These are phyloP conservation scores for Epinotia demarniana DNA, from an alignment of 2,888 invertebrate species.

Conservation along the genomic window DNA sequence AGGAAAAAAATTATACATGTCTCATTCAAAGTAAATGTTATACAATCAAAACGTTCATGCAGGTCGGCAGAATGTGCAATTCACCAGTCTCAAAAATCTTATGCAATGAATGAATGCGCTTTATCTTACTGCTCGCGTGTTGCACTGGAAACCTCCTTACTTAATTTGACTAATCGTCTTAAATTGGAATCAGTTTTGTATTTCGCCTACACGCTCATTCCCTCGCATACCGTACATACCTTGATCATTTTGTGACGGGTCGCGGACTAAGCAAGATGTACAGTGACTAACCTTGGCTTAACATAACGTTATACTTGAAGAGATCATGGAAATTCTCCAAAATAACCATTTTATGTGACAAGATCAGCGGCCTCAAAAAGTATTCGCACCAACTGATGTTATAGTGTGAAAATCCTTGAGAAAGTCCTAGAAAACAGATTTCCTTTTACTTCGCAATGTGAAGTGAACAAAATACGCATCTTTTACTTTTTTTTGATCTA, in stretches of 20 bases:
- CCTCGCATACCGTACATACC: background rate
- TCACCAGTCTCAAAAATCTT: conserved; percentile 19
- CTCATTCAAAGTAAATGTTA: background rate
- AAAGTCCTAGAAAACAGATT: too few relatives aligned
- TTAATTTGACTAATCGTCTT: background rate
- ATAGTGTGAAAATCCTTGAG: too few relatives aligned
- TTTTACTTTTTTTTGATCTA: too few relatives aligned
- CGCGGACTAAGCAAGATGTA: too few relatives aligned
- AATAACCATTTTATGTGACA: too few relatives aligned
- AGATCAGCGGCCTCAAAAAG: too few relatives aligned
- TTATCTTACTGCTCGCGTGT: background rate
- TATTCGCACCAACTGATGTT: too few relatives aligned
- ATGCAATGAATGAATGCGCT: conserved; percentile 23
- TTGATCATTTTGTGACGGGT: background rate
- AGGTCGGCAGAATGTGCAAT: conserved; percentile 2
- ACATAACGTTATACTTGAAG: too few relatives aligned
- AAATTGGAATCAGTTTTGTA: background rate
- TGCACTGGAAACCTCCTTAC: conserved; percentile 12
- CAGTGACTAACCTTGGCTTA: too few relatives aligned
- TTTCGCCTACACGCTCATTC: background rate
- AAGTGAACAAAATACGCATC: too few relatives aligned
- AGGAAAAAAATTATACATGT: background rate
- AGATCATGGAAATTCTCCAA: too few relatives aligned
- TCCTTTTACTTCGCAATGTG: too few relatives aligned
- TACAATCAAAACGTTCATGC: background rate